Percentiles rank a stretch among this genome's conserved stretches.
phyloP scores from a whole-genome alignment of 1,140 invertebrate genomes.

The Heterodera carotae region DNA sequence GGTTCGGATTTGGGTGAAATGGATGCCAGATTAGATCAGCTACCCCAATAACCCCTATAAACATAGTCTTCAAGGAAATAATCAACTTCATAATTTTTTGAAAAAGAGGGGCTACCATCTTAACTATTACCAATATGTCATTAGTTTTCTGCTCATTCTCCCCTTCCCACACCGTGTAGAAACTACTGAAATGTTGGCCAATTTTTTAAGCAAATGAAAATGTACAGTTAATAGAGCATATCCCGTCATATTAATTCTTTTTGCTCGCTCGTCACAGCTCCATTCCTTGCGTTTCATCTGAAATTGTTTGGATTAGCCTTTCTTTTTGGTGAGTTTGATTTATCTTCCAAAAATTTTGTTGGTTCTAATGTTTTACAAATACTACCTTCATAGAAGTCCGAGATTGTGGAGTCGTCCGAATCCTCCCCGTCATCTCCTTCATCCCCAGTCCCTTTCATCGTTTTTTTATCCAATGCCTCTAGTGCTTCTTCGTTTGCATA shows the following conservation, averaged over 20 bases:
- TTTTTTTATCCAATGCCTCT: slow-evolving; percentile 25
- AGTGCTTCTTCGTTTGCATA: slow-evolving; percentile 60
- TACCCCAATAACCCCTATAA: no score
- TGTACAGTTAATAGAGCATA: background rate
- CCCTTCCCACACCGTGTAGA: no score
- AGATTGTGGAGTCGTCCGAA: slow-evolving; percentile 60
- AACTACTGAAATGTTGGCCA: no score
- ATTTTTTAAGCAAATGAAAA: background rate
- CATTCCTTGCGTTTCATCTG: slow-evolving; percentile 46
- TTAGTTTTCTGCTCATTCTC: no score
- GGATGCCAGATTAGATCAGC: no score
- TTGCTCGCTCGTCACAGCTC: slow-evolving; percentile 18
- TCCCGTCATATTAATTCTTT: background rate
- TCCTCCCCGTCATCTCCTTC: slow-evolving; percentile 31
- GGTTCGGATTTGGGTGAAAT: no score
- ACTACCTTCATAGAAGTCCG: slow-evolving; percentile 62
- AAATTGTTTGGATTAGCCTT: background rate
- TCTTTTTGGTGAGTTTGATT: background rate
- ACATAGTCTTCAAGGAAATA: no score
- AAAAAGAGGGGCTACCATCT: no score
- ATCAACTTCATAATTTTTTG: no score
- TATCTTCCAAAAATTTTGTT: slow-evolving; percentile 4
- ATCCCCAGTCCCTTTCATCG: slow-evolving; percentile 23
- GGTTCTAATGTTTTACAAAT: slow-evolving; percentile 9
- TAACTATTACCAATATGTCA: no score